Conservation (phyloP, 2,888 invertebrate genomes). For the Graphium colonna region DNA sequence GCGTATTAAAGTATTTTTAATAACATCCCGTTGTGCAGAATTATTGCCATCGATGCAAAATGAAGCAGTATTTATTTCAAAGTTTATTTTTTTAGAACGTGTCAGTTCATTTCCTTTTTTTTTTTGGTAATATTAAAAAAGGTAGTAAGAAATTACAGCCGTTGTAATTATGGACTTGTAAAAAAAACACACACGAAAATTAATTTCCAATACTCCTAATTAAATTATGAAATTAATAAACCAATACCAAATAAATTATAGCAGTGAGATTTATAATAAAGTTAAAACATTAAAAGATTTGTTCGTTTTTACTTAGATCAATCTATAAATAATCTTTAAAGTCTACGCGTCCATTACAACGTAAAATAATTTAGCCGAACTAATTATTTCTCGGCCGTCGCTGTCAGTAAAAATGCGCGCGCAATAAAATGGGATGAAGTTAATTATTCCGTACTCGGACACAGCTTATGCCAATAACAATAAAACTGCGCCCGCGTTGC, state of each 20-base stretch:
- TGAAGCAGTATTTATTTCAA: conserved; percentile 5
- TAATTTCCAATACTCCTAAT: not conserved
- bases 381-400: conserved; percentile 24
- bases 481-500: conserved; percentile 38
- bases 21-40: conserved; percentile 21
- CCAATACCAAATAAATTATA: too few species aligned
- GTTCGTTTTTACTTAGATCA: too few species aligned
- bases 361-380: conserved; percentile 23
- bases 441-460: conserved; percentile 40
- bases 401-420: conserved; percentile 28
- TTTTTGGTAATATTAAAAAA: too few species aligned
- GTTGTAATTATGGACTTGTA: not conserved
- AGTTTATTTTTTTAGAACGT: too few species aligned
- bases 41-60: conserved; percentile 3
- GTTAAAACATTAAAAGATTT: too few species aligned
- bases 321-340: too few species aligned
- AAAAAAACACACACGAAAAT: not conserved
- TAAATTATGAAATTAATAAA: too few species aligned
- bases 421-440: conserved; percentile 34
- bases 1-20: conserved; percentile 20
- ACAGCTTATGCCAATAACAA: conserved; percentile 36
- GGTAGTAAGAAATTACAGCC: too few species aligned
- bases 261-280: too few species aligned
- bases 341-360: conserved; percentile 8
- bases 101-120: too few species aligned